A percentile compares a stretch with the other conserved stretches of the same genome.
Conservation (phyloP, 2,797 vertebrate species). For the Coreius guichenoti region DNA sequence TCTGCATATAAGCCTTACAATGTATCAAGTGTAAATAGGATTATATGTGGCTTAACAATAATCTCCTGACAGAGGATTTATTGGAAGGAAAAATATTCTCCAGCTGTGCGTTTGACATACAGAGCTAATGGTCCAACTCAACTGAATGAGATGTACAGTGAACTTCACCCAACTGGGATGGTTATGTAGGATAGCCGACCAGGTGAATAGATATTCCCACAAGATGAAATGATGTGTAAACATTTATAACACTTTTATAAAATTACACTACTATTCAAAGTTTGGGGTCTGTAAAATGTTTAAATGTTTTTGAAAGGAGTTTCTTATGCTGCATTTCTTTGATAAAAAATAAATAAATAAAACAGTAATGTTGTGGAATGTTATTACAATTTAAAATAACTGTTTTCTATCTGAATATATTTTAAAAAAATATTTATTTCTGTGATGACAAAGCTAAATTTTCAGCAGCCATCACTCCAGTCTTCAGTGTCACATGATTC, state of each 20-base stretch:
- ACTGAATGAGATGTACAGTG: background rate
- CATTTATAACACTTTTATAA: background rate
- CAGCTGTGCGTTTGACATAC: slow-evolving; percentile 48
- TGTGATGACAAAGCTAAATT: too few relatives aligned
- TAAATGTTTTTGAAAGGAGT: background rate
- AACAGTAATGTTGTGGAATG: background rate
- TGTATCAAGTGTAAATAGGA: slow-evolving; percentile 53
- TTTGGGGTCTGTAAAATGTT: background rate
- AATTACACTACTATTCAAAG: background rate
- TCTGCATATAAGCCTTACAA: slow-evolving; percentile 19
- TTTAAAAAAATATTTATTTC: too few relatives aligned
- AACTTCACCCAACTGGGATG: slow-evolving; percentile 6
- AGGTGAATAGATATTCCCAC: background rate
- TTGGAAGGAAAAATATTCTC: slow-evolving; percentile 31
- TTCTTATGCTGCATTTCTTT: background rate
- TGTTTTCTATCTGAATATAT: background rate
- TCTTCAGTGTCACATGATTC: too few relatives aligned
- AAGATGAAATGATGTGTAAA: slow-evolving; percentile 1
- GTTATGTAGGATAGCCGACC: background rate
- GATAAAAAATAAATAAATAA: background rate
- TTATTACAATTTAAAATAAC: background rate
- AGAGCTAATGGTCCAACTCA: slow-evolving; percentile 26
- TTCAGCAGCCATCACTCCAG: too few relatives aligned
- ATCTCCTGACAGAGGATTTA: slow-evolving; percentile 47
- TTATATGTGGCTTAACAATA: slow-evolving; percentile 51